A percentile compares a stretch with the other conserved stretches of the same genome.
phyloP scores from a whole-genome alignment of 2,888 invertebrate genomes.

The Marasmarcha lunaedactyla region DNA sequence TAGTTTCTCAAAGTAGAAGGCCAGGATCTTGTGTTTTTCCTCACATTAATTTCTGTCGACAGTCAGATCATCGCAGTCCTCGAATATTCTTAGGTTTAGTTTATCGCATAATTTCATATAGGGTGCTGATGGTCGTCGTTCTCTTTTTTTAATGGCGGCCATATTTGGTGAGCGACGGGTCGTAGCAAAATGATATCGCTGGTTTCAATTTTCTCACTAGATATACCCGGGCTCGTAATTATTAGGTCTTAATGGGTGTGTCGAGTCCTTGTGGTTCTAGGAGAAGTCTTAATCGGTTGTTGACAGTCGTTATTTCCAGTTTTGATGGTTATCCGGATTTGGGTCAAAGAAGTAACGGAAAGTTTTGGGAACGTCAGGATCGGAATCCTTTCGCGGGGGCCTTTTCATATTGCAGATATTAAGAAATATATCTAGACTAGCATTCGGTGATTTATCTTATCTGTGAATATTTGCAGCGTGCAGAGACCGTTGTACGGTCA shows the following conservation, averaged over 20 bases:
- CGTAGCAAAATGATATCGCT: no score
- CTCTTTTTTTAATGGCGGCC: not conserved
- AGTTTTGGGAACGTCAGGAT: not conserved
- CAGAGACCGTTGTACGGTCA: not conserved
- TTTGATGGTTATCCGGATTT: no score
- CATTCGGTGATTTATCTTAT: not conserved
- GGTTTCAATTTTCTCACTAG: no score
- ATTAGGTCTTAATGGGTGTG: not conserved
- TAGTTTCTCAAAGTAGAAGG: no score
- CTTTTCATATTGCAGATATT: not conserved
- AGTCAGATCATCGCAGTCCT: not conserved
- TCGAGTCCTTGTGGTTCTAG: not conserved
- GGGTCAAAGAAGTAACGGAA: no score
- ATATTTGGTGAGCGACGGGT: no score
- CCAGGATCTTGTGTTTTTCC: no score
- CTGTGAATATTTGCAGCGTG: not conserved
- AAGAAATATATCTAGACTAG: not conserved
- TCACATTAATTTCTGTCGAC: no score
- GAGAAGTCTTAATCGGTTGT: not conserved
- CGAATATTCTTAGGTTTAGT: conserved; percentile 5
- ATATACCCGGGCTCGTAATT: not conserved
- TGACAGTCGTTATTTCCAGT: not conserved
- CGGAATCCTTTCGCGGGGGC: not conserved
- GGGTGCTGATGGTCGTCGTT: conserved; percentile 8
- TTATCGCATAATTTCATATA: conserved; percentile 7